A percentile compares a stretch with the other conserved stretches of the same genome.
phyloP scores from a whole-genome alignment of 2,888 invertebrate genomes.

The Ptilodon capucinus region DNA sequence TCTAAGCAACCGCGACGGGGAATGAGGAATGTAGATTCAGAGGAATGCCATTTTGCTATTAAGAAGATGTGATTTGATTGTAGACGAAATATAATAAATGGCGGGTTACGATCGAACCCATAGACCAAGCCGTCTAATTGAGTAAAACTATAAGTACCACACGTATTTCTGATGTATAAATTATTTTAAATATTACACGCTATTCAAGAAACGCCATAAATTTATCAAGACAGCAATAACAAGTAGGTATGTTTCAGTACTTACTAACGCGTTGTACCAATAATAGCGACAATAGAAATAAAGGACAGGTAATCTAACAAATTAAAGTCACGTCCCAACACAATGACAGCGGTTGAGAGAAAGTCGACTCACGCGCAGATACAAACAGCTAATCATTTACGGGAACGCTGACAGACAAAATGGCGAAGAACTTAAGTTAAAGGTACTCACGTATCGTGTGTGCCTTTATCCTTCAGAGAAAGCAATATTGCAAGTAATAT shows the following conservation, averaged over 20 bases:
- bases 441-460: neutral
- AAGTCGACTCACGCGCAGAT: constrained; percentile 7
- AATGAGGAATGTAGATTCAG: no score
- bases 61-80: no score
- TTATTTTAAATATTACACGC: neutral
- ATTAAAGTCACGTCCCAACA: constrained; percentile 8
- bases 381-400: constrained; percentile 6
- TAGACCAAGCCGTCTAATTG: no score
- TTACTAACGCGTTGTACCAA: neutral
- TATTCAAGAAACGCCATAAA: neutral
- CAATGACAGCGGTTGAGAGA: constrained; percentile 6
- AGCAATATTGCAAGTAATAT: neutral
- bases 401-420: constrained; percentile 1
- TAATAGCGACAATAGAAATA: neutral
- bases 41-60: no score
- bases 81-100: no score
- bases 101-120: no score
- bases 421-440: neutral
- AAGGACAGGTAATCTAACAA: constrained; percentile 4
- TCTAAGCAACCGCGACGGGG: no score
- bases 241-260: neutral
- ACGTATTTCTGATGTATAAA: no score
- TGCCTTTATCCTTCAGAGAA: neutral
- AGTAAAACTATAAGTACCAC: no score
- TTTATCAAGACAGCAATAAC: neutral